Conservation (phyloP, 2,888 invertebrate genomes). For the Idaea straminata region DNA sequence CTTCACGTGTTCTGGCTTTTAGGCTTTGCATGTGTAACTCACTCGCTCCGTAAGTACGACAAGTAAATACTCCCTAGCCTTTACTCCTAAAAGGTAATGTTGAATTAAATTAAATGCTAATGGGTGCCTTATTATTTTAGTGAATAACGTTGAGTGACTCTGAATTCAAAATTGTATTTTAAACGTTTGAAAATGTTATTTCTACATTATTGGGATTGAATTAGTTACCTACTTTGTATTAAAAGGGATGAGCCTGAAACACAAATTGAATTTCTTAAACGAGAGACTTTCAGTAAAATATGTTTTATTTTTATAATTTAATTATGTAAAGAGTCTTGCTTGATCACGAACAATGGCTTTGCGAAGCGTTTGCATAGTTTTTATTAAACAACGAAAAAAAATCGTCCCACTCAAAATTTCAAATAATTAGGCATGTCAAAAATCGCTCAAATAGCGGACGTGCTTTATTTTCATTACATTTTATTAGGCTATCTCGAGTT, state of each 20-base stretch:
- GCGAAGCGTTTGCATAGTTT: not conserved
- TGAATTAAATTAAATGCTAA: not conserved
- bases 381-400: not conserved
- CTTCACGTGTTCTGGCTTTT: constrained; percentile 50
- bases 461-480: no score
- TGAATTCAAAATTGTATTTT: constrained; percentile 1
- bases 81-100: not conserved
- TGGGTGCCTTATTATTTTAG: not conserved
- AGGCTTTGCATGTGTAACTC: constrained; percentile 38
- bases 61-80: not conserved
- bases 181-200: constrained; percentile 1
- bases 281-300: not conserved
- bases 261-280: constrained; percentile 1
- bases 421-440: no score
- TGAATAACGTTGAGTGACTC: constrained; percentile 1
- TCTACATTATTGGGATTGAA: constrained; percentile 1
- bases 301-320: not conserved
- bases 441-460: not conserved
- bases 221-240: constrained; percentile 1
- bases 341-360: not conserved
- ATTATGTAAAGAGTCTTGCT: not conserved
- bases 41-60: not conserved
- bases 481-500: no score
- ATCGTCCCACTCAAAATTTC: not conserved
- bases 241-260: not conserved